Evolutionary conservation across 1,140 invertebrate genomes (phyloP).

Genomic region (Drosophila sechellia): DNA sequence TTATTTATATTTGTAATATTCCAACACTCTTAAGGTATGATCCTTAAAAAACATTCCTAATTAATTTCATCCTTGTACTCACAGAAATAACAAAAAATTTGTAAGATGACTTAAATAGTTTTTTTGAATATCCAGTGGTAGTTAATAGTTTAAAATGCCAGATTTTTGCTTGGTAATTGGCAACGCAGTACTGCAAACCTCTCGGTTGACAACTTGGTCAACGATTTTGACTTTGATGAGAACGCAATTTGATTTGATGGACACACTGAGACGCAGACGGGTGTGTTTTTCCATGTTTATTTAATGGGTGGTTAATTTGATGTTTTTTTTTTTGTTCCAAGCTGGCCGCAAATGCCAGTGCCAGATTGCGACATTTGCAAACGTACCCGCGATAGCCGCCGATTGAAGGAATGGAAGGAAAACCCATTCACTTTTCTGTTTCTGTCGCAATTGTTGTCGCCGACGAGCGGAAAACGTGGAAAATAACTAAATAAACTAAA

Average conservation of each 20-base stretch:
- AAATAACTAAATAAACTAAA: constrained; percentile 45
- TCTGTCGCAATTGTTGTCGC: constrained; percentile 56
- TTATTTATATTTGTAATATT: no score
- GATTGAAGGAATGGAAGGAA: constrained; percentile 49
- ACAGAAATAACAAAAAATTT: no score
- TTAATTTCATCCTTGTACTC: no score
- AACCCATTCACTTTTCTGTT: constrained; percentile 77
- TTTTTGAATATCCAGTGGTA: not conserved
- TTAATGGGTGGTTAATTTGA: constrained; percentile 60
- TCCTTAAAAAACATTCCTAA: not conserved
- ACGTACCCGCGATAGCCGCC: constrained; percentile 56
- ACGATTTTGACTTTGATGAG: constrained; percentile 69
- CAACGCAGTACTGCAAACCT: constrained; percentile 14
- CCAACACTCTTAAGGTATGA: not conserved
- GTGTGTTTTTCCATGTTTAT: constrained; percentile 43
- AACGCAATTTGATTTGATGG: constrained; percentile 64
- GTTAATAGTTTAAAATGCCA: not conserved
- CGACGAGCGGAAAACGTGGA: constrained; percentile 66
- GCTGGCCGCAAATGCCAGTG: constrained; percentile 48
- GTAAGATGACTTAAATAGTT: no score
- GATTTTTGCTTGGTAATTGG: constrained; percentile 16
- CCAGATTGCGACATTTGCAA: constrained; percentile 77
- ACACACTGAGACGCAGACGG: constrained; percentile 5
- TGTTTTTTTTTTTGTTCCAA: constrained; percentile 9
- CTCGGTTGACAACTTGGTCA: constrained; percentile 36